Percentiles rank a stretch among this genome's conserved stretches.
Conservation (phyloP, 2,888 invertebrate genomes). For the Chymomyza caudatula region DNA sequence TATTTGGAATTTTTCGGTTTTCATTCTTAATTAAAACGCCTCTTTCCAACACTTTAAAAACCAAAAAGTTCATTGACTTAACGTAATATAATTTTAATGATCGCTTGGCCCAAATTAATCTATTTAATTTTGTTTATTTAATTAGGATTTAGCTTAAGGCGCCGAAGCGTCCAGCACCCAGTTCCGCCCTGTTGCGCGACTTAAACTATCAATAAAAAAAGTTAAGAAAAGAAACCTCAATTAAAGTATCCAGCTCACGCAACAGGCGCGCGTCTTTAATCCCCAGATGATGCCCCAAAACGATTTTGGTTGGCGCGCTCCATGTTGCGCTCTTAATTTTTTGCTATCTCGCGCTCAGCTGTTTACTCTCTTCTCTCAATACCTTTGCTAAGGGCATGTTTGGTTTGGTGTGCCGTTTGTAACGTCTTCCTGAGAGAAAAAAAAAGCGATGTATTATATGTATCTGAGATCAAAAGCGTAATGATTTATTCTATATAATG, state of each 20-base stretch:
- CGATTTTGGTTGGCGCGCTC: background rate
- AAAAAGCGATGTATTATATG: too few species aligned
- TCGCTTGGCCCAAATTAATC: conserved; percentile 29
- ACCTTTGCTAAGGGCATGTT: background rate
- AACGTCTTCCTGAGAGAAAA: too few species aligned
- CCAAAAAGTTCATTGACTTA: conserved; percentile 46
- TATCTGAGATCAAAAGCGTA: too few species aligned
- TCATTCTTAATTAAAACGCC: conserved; percentile 33
- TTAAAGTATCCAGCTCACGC: background rate
- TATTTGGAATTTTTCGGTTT: background rate
- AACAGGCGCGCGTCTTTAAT: background rate
- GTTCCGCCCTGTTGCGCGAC: background rate
- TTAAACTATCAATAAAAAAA: background rate
- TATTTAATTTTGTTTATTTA: conserved; percentile 44
- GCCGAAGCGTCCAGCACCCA: background rate
- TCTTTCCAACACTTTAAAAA: conserved; percentile 15
- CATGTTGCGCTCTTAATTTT: conserved; percentile 17
- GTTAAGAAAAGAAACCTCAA: background rate
- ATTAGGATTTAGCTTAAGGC: conserved; percentile 32
- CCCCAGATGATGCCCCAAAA: background rate
- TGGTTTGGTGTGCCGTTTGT: background rate
- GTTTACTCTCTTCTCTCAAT: background rate
- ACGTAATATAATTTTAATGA: conserved; percentile 41
- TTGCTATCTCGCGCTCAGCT: background rate
- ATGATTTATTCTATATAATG: too few species aligned